Evolutionary conservation across 2,888 invertebrate genomes (phyloP).

Genomic region (Brachyptera risi): DNA sequence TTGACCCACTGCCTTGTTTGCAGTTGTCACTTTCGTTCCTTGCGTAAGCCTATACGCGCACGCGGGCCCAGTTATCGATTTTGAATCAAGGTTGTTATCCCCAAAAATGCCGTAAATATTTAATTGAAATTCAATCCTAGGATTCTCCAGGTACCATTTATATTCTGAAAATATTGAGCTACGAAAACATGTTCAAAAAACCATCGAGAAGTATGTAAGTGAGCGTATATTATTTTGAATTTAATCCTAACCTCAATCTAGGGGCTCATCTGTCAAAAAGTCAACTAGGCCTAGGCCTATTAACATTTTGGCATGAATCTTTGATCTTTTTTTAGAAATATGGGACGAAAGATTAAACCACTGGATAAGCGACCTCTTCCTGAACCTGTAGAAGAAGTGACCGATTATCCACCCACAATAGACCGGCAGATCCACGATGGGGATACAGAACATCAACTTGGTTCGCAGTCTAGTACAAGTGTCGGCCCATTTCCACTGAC

Average conservation of each 20-base stretch:
- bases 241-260: neutral
- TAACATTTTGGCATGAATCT: neutral
- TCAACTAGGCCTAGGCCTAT: no score
- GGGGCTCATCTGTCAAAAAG: neutral
- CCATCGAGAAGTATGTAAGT: conserved; percentile 27
- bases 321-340: neutral
- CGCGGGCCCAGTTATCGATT: no score
- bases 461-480: no score
- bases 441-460: no score
- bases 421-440: no score
- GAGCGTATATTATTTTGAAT: neutral
- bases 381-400: conserved; percentile 10
- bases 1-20: no score
- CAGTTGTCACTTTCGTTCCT: no score
- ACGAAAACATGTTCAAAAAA: conserved; percentile 21
- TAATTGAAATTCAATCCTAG: neutral
- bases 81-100: neutral
- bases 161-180: neutral
- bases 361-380: conserved; percentile 20
- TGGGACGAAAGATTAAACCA: conserved; percentile 20
- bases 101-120: neutral
- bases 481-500: neutral
- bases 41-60: no score
- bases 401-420: neutral
- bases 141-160: neutral